These are phyloP conservation scores for Xerus rutilus DNA, from an alignment of 2,797 vertebrate genomes.

Conservation along the genomic window DNA sequence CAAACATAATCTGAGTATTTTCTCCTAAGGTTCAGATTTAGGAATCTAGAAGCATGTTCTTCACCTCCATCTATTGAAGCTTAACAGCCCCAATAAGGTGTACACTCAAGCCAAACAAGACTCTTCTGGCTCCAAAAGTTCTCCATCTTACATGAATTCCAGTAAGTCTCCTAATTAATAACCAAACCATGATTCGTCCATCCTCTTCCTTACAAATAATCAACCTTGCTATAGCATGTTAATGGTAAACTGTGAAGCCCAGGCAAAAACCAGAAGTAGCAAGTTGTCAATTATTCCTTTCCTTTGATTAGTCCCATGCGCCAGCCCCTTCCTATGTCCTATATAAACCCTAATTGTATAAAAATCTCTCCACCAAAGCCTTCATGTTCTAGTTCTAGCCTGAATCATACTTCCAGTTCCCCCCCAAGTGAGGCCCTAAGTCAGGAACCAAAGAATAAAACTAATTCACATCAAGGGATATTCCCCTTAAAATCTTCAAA, in stretches of 20 bases:
- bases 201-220: conserved; percentile 55
- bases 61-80: background rate
- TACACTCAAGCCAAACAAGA: conserved; percentile 3
- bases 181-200: conserved; percentile 57
- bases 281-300: conserved; percentile 43
- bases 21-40: background rate
- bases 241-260: background rate
- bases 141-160: conserved; percentile 32
- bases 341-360: background rate
- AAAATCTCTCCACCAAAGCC: background rate
- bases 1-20: conserved; percentile 9
- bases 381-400: background rate
- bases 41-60: background rate
- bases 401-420: background rate
- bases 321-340: background rate
- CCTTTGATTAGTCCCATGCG: background rate
- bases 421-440: background rate
- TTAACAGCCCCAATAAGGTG: background rate
- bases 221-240: conserved; percentile 55
- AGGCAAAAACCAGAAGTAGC: conserved; percentile 46
- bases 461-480: background rate
- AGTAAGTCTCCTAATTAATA: conserved; percentile 58
- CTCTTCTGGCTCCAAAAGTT: background rate
- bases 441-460: conserved; percentile 4
- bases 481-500: background rate